These are phyloP conservation scores for Diorhabda carinulata DNA, from an alignment of 1,140 invertebrate genomes.

Conservation along the genomic window DNA sequence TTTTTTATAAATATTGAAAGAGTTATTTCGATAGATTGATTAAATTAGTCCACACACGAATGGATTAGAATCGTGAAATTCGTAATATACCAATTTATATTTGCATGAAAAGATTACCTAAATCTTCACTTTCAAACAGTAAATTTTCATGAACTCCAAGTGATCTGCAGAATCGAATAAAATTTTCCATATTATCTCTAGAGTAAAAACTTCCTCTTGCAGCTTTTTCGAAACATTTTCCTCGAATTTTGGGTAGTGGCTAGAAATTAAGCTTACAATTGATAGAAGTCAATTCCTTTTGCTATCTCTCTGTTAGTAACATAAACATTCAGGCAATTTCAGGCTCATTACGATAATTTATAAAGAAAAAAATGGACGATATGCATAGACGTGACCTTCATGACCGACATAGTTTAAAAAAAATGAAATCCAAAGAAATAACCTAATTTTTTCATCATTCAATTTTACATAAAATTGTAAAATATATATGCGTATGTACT, in stretches of 20 bases:
- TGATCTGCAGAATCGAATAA: constrained; percentile 83
- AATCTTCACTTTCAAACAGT: constrained; percentile 89
- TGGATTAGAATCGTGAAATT: no score
- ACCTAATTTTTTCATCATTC: no score
- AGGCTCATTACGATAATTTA: not conserved
- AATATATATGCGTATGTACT: no score
- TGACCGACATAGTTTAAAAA: no score
- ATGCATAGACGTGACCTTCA: no score
- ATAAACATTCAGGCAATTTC: not conserved
- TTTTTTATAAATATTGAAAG: no score
- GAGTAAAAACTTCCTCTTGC: constrained; percentile 81
- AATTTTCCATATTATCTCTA: constrained; percentile 90
- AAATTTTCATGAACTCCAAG: constrained; percentile 85
- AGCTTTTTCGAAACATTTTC: constrained; percentile 77
- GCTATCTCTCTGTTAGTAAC: not conserved
- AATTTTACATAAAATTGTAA: no score
- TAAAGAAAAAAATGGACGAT: not conserved
- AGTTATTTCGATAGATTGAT: no score
- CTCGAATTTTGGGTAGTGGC: constrained; percentile 62
- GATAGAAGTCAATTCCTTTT: not conserved
- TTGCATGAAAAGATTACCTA: constrained; percentile 55
- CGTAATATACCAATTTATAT: no score
- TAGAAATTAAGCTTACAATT: constrained; percentile 42
- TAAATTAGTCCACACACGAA: no score
- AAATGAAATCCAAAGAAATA: no score